phyloP scores from a whole-genome alignment of 2,113 vertebrate genomes.

The Oxyura jamaicensis region DNA sequence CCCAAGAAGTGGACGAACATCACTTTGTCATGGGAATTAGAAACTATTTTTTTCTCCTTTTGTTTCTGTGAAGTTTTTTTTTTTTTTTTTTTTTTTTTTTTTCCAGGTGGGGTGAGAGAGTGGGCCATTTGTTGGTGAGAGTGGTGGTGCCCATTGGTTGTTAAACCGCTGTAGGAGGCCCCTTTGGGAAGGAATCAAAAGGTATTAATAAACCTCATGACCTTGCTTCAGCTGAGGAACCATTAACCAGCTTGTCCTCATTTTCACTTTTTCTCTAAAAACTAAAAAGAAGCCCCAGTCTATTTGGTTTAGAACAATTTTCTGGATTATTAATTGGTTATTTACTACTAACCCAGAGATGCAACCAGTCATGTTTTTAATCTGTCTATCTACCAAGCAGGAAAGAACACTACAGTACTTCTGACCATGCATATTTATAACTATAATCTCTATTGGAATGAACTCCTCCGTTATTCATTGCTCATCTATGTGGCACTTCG shows the following conservation, averaged over 20 bases:
- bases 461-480: neutral
- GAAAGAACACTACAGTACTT: neutral
- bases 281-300: neutral
- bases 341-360: neutral
- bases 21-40: neutral
- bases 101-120: too few species aligned
- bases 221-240: neutral
- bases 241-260: neutral
- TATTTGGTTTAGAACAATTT: neutral
- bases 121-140: too few species aligned
- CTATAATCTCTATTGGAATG: neutral
- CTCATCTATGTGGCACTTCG: neutral
- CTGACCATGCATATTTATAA: accelerated
- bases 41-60: neutral
- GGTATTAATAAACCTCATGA: neutral
- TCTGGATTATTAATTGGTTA: neutral
- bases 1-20: neutral
- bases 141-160: neutral
- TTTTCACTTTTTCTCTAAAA: accelerated
- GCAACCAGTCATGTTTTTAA: neutral
- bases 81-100: neutral
- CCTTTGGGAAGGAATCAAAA: neutral
- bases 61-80: neutral
- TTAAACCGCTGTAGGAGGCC: neutral
- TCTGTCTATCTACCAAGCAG: neutral